Conservation (phyloP, 2,888 invertebrate species). For the Drosophila anceps region DNA sequence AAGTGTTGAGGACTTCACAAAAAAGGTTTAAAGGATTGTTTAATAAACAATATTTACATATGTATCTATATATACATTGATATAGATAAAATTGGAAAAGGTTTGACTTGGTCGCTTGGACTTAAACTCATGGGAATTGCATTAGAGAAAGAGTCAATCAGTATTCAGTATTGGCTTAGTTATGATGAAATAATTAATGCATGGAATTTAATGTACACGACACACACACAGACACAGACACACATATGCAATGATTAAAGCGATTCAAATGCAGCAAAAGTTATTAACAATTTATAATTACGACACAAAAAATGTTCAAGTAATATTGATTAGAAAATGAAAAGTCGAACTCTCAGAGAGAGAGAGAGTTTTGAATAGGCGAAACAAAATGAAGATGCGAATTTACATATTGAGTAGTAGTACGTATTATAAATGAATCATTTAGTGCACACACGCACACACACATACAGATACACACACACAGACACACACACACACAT, state of each 20-base stretch:
- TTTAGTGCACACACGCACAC: conserved; percentile 14
- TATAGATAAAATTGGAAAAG: background rate
- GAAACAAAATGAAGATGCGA: conserved; percentile 8
- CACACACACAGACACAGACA: background rate
- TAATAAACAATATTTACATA: conserved; percentile 4
- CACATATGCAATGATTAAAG: conserved; percentile 22
- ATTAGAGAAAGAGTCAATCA: background rate
- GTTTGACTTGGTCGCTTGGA: background rate
- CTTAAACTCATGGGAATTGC: background rate
- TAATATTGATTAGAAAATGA: conserved; percentile 19
- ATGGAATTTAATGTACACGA: conserved; percentile 2
- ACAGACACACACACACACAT: background rate
- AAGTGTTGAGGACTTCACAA: background rate
- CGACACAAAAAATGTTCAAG: conserved; percentile 21
- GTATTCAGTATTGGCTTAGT: background rate
- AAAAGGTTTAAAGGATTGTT: background rate
- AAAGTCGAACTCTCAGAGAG: background rate
- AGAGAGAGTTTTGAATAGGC: conserved; percentile 1
- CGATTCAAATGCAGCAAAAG: conserved; percentile 35
- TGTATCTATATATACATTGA: background rate
- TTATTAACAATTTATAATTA: conserved; percentile 36
- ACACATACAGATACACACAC: conserved; percentile 3
- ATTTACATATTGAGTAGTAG: conserved; percentile 7
- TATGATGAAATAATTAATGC: background rate
- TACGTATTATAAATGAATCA: conserved; percentile 12